Evolutionary conservation across 1,140 invertebrate genomes (phyloP).

Genomic region (Macrobrachium nipponense): DNA sequence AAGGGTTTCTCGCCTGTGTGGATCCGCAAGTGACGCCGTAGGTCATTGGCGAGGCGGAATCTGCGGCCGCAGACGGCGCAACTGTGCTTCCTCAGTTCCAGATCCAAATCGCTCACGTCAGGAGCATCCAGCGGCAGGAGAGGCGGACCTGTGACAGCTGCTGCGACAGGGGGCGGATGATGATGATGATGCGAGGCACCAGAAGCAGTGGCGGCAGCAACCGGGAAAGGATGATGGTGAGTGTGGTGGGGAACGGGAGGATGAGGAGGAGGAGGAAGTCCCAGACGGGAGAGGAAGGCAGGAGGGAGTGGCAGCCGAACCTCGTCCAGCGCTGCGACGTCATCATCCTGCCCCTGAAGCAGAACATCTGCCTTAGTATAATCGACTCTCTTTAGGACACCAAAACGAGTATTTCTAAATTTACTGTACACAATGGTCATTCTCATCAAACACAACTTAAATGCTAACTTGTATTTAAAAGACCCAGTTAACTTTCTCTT

Average conservation of each 20-base stretch:
- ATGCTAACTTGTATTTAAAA: too few relatives aligned
- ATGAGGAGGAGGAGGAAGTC: slow-evolving; percentile 27
- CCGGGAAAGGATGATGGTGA: slow-evolving; percentile 5
- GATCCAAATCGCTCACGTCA: slow-evolving; percentile 8
- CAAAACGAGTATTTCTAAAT: too few relatives aligned
- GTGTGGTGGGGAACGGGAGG: slow-evolving; percentile 14
- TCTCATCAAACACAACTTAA: too few relatives aligned
- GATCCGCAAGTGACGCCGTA: slow-evolving; percentile 69
- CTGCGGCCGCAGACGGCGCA: slow-evolving; percentile 68
- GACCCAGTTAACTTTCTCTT: too few relatives aligned
- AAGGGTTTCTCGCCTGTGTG: slow-evolving; percentile 69
- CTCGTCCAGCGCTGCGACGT: slow-evolving; percentile 52
- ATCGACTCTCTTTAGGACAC: too few relatives aligned
- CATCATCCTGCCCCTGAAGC: slow-evolving; percentile 54
- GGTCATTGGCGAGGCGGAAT: slow-evolving; percentile 86
- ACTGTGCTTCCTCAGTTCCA: slow-evolving; percentile 54
- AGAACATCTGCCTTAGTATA: slow-evolving; percentile 58
- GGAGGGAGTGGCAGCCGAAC: slow-evolving; percentile 40
- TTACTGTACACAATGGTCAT: too few relatives aligned
- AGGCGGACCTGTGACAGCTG: neutral
- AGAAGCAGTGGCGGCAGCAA: neutral
- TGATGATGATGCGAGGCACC: neutral
- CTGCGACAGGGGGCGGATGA: neutral
- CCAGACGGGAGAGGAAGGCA: slow-evolving; percentile 49
- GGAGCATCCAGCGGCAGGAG: neutral